phyloP scores from a whole-genome alignment of 2,797 vertebrate species.

The Oreochromis mossambicus region DNA sequence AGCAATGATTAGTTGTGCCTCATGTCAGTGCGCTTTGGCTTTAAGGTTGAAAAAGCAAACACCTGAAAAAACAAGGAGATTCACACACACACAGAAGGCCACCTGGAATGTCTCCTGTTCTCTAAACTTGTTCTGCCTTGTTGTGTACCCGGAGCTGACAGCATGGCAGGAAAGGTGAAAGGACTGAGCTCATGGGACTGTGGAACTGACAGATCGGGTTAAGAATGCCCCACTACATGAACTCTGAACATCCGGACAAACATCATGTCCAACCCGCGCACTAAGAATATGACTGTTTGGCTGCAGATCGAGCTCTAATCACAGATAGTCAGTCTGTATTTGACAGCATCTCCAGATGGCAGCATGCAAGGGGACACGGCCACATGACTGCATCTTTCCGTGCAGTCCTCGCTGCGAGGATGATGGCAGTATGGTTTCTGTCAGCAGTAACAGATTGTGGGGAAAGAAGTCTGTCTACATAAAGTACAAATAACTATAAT shows the following conservation, averaged over 20 bases:
- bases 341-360: constrained; percentile 74
- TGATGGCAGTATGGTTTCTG: constrained; percentile 10
- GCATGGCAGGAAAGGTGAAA: constrained; percentile 44
- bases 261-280: constrained; percentile 13
- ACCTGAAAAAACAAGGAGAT: neutral
- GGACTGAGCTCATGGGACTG: constrained; percentile 5
- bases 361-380: constrained; percentile 31
- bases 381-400: constrained; percentile 45
- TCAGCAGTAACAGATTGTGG: constrained; percentile 59
- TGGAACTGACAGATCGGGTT: constrained; percentile 52
- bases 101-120: constrained; percentile 15
- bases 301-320: constrained; percentile 43
- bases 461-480: constrained; percentile 30
- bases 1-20: constrained; percentile 9
- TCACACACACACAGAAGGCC: constrained; percentile 11
- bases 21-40: neutral
- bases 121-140: neutral
- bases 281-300: constrained; percentile 34
- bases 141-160: constrained; percentile 3
- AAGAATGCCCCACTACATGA: constrained; percentile 43
- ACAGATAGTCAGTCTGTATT: constrained; percentile 12
- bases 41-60: neutral
- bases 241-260: constrained; percentile 51
- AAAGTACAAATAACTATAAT: constrained; percentile 14
- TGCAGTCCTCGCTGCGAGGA: constrained; percentile 34